Percentiles rank a stretch among this genome's conserved stretches.
These are phyloP conservation scores for Piscicola geometra DNA, from an alignment of 2,888 invertebrate species.

Conservation along the genomic window DNA sequence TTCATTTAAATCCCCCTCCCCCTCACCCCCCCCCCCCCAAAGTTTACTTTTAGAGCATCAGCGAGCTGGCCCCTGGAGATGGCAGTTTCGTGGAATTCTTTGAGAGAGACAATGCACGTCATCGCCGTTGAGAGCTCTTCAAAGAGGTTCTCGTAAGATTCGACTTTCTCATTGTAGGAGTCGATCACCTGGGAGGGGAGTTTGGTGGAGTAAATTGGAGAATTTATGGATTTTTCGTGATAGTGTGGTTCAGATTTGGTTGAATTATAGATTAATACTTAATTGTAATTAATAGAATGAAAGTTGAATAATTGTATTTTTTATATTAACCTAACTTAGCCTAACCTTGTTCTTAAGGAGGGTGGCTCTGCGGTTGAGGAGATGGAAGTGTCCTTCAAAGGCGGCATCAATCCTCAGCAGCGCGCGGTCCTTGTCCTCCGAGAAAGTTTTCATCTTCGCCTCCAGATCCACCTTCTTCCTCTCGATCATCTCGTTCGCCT, in stretches of 20 bases:
- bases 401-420: conserved; percentile 43
- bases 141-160: conserved; percentile 41
- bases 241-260: no score
- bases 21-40: no score
- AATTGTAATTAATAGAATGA: no score
- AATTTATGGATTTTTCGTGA: no score
- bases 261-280: no score
- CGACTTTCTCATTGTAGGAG: conserved; percentile 43
- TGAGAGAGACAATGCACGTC: conserved; percentile 44
- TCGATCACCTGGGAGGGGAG: conserved; percentile 42
- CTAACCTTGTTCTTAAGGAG: conserved; percentile 45
- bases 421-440: conserved; percentile 44
- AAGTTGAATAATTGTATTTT: no score
- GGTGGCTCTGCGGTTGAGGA: conserved; percentile 43
- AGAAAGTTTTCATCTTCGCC: conserved; percentile 40
- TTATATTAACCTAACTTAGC: no score
- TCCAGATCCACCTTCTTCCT: conserved; percentile 43
- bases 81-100: conserved; percentile 44
- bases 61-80: conserved; percentile 40
- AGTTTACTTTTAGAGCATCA: conserved; percentile 35
- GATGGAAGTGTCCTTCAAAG: conserved; percentile 44
- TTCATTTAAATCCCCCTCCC: no score
- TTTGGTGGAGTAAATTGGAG: not conserved
- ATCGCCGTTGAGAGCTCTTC: conserved; percentile 44
- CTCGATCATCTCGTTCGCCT: conserved; percentile 43